Evolutionary conservation across 2,797 vertebrate genomes (phyloP), one percentile per base, ranked within the genome.

Genomic region (Halcyon leucocephala): DNA sequence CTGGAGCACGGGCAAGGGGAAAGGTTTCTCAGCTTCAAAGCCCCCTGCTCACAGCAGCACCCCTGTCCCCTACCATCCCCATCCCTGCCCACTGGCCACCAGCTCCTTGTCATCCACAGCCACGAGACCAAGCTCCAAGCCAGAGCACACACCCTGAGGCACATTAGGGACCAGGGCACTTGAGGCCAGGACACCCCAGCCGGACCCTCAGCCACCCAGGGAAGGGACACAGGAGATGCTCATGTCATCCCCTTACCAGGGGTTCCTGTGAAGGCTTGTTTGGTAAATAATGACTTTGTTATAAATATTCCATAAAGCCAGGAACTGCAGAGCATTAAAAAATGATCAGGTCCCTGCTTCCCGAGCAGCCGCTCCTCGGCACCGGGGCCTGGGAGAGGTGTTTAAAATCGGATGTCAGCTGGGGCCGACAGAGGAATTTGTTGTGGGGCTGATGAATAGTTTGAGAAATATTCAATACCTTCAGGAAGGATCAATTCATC

Each of bases 401-500:
- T 98, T 98, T 98, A 97, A 98, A 98, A 97, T 95, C 95, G 94
- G 97, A 85, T 90, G 98, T 98, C 97, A 97, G 98, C 97, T 91
- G 67, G 51, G 90, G 96, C 92, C 96, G 98, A 98, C 98, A 98
- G 98, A 95, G 97, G 98, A 97, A 96, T 98, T 98, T 98, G 98
- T 98, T 88, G 96, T 94, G 80, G 96, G 94, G 97, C 97, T 98
- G 98, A 98, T 97, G 97, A 98, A 98, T 98, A 97, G 97, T 96
- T 95, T 69, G 97, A 96, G 95, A 97, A 97, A 91, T 86, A 95
- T 94, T 98, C 98, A 82, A 97, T 98, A 96, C 62, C 78, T 92
- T 72, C 95, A 97, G 97, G 97, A 97, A 98, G 97, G 97, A 97
- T 97, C 97, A 82, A 98, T 98, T 98, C 95, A 97, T 99, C 98